Percentiles rank a stretch among this genome's conserved stretches.
phyloP scores from a whole-genome alignment of 1,140 invertebrate species.

The Bombus sylvicola region DNA sequence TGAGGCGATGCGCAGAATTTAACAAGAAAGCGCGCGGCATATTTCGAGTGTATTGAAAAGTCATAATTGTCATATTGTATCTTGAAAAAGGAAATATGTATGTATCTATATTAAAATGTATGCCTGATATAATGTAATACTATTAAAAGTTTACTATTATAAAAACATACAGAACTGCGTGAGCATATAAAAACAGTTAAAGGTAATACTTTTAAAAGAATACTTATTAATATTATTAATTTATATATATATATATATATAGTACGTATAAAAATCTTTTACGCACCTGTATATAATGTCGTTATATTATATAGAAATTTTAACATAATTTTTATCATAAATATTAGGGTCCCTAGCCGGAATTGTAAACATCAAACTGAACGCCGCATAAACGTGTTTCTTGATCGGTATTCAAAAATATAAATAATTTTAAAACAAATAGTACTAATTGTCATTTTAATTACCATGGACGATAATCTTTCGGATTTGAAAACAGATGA shows the following conservation, averaged over 20 bases:
- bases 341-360: background rate
- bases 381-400: slow-evolving; percentile 36
- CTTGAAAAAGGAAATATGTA: background rate
- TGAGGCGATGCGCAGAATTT: background rate
- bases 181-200: background rate
- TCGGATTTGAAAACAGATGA: background rate
- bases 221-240: background rate
- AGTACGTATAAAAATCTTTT: too few species aligned
- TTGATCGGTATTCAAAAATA: background rate
- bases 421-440: background rate
- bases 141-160: background rate
- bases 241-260: too few species aligned
- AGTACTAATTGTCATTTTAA: slow-evolving; percentile 37
- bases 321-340: too few species aligned
- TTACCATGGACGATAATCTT: slow-evolving; percentile 29
- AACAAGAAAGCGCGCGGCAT: background rate
- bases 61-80: background rate
- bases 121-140: background rate
- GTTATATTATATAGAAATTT: background rate
- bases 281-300: background rate
- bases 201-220: background rate
- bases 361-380: slow-evolving; percentile 36
- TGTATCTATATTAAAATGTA: background rate
- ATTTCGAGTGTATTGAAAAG: background rate
- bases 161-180: background rate